Base-by-base conservation (phyloP, 2,113 vertebrate genomes). In the Ceyx margarethae region DNA sequence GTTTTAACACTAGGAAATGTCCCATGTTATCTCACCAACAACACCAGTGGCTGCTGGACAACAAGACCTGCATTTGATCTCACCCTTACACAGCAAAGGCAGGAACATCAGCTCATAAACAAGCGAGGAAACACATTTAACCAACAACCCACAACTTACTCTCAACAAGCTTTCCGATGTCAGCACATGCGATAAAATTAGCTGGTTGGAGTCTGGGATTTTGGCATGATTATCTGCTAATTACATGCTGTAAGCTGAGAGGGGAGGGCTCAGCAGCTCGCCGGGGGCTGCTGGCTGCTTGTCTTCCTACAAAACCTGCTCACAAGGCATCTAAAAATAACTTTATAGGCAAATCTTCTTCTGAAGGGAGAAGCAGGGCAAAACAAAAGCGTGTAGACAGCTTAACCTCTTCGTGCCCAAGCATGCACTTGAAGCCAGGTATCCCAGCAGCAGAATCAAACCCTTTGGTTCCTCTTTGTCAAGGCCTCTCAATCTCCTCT, bases 161-260 rank as follows among this genome's bases (percentile, higher is more conserved):
- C 51, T 31, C 81, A 37, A 22, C 78, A 21, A 35, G 81, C 92
- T 66, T 5, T 75, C 58, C 15, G 23, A 85, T 92, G 95, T 92
- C 95, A 94, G 92, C 87, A 56, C 67, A 18, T 1, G 35, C 1
- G 85, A 80, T 92, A 74, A 89, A 96, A 89, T 77, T 45, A 93
- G 89, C 87, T 91, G 25, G 29, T 8, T 68, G 67, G 91, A 91
- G 85, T 74, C 85, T 83, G 84, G 0, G 64, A 92, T 91, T 94
- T 89, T 89, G 92, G 85, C 79, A 11, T 68, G 85, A 89, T 96
- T 85, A 92, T 71, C 94, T 82, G 90, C 87, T 98, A 98, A 98
- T 98, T 98, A 97, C 86, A 87, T 87, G 93, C 97, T 97, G 98
- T 94, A 98, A 98, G 83, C 95, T 92, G 98, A 98, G 98, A 98